Evolutionary conservation across 2,113 vertebrate species (phyloP).

Genomic region (Nannospalax galili): DNA sequence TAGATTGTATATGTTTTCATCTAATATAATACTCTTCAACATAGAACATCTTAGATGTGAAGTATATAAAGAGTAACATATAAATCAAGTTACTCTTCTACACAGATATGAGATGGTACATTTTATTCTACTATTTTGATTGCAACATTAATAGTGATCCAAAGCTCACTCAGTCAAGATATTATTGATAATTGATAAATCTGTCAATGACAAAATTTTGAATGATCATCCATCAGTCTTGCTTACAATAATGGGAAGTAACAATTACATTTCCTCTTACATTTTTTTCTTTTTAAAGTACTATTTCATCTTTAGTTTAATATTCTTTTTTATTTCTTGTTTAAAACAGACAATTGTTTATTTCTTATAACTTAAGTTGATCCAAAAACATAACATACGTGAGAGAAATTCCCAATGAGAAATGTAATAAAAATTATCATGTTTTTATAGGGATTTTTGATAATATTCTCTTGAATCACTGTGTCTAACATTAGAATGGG

Average conservation of each 20-base stretch:
- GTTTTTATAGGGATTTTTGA: not conserved
- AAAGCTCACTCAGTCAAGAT: too few relatives aligned
- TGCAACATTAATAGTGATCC: not conserved
- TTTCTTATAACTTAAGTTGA: not conserved
- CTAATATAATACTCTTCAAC: not conserved
- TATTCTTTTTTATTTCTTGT: too few relatives aligned
- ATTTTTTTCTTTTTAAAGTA: not conserved
- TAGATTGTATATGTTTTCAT: not conserved
- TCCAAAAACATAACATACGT: too few relatives aligned
- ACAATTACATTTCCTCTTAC: not conserved
- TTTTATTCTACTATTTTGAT: not conserved
- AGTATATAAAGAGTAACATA: not conserved
- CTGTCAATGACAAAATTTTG: not conserved
- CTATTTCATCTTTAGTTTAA: not conserved
- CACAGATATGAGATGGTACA: not conserved
- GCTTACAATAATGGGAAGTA: not conserved
- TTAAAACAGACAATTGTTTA: too few relatives aligned
- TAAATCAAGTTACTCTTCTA: not conserved
- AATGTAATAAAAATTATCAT: not conserved
- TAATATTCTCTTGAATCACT: not conserved
- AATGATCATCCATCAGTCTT: not conserved
- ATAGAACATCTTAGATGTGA: not conserved
- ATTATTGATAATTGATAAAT: not conserved
- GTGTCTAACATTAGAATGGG: not conserved
- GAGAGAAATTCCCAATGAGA: not conserved